phyloP scores from a whole-genome alignment of 2,888 invertebrate genomes.

The Drosophila rubida region DNA sequence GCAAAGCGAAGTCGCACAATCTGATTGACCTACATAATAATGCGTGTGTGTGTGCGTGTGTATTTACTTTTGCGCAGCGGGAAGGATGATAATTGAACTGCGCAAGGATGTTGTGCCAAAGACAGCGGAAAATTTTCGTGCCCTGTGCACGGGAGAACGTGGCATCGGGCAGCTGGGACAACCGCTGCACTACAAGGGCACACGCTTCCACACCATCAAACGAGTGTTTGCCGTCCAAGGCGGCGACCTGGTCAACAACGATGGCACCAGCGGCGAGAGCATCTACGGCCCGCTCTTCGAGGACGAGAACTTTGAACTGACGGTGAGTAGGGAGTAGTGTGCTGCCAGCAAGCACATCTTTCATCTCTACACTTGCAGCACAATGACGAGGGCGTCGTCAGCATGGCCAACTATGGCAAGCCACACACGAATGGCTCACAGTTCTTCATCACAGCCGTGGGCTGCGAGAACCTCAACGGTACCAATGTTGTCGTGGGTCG shows the following conservation, averaged over 20 bases:
- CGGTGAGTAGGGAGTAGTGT: slow-evolving; percentile 83
- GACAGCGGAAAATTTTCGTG: slow-evolving; percentile 96
- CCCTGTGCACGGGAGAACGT: slow-evolving; percentile 95
- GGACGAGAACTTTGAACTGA: slow-evolving; percentile 93
- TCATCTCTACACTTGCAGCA: slow-evolving; percentile 85
- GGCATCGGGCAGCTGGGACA: slow-evolving; percentile 89
- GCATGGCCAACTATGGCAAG: slow-evolving; percentile 92
- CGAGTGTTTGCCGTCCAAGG: slow-evolving; percentile 96
- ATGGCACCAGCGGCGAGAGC: slow-evolving; percentile 96
- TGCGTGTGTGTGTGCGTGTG: slow-evolving; percentile 12
- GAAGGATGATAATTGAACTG: slow-evolving; percentile 94
- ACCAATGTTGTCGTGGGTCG: slow-evolving; percentile 93
- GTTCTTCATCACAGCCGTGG: slow-evolving; percentile 94
- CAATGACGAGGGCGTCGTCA: slow-evolving; percentile 87
- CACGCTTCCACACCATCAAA: slow-evolving; percentile 92
- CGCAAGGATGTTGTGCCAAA: slow-evolving; percentile 93
- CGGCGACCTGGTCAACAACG: slow-evolving; percentile 90
- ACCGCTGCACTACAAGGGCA: slow-evolving; percentile 93
- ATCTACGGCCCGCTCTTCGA: slow-evolving; percentile 96
- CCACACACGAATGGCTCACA: slow-evolving; percentile 96
- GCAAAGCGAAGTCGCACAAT: slow-evolving; percentile 23
- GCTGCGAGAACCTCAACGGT: slow-evolving; percentile 91
- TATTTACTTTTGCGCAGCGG: slow-evolving; percentile 86
- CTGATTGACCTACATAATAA: slow-evolving; percentile 46
- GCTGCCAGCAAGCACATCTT: background rate